Evolutionary conservation across 2,888 invertebrate genomes (phyloP), one percentile per base, ranked within the genome.

Genomic region (Idaea straminata): DNA sequence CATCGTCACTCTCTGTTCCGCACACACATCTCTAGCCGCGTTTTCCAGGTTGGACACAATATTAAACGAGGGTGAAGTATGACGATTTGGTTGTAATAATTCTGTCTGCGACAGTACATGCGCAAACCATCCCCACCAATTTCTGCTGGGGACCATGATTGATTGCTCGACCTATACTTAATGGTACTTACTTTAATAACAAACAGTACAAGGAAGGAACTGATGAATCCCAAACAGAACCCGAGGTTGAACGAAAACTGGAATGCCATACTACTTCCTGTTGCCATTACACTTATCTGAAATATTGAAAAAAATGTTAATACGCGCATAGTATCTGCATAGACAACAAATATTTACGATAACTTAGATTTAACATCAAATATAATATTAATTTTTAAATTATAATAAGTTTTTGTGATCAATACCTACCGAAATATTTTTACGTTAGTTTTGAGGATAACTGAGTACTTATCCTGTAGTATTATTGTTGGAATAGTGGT

Each of bases 191-290:
- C 92, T 84, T 92, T 92, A 61, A 91, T 85, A n/a, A 86, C 86
- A 75, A 95, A 95, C 13, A 95, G 83, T 3, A 95, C 93, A 68
- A 95, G 93, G 73, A 95, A 95, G 0, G 95, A 91, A 4, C 95
- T 93, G 0, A 95, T 95, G 80, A 97, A 95, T 0, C 96, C 95
- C 93, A 97, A 94, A 78, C 96, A 95, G 84, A 97, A 97, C 63
- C 95, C 95, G 61, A 97, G 93, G 77, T 96, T 96, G 77, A 96
- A 95, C 7, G 95, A 95, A 73, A 94, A 92, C 78, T 93, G 94
- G 79, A 94, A 92, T 65, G 91, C 91, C 88, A 91, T 90, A 73
- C 88, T 91, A 73, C 89, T 86, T 5, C 92, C 92, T 13, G 87
- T 81, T 13, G 91, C 89, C 91, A 92, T 89, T 0, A 92, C 86